Base-by-base conservation (phyloP, 2,888 invertebrate species). In the Steinernema scapterisci region DNA sequence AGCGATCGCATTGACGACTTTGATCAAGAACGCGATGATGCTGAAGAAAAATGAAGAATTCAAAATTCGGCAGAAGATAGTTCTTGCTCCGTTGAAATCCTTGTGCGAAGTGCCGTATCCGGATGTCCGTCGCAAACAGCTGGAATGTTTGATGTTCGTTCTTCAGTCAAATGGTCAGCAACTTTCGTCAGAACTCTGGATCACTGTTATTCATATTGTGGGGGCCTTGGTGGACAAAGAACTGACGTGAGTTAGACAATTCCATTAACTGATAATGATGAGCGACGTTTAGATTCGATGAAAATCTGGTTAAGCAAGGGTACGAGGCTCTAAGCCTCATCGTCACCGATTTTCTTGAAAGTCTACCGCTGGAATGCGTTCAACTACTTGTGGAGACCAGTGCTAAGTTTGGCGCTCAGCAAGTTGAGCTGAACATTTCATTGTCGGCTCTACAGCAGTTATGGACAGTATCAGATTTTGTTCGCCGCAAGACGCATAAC, bases 291-390 rank as follows among this genome's bases (percentile, higher is more conserved):
- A 97, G 89, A 93, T 78, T 80, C 48, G 63, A 63, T 75, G 96
- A 96, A 89, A 93, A 93, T 86, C 90, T 97, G 82, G 93, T 97
- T 82, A 92, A 95, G 46, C 93, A 94, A 75, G 96, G 96, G 72
- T 97, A 97, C 90, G 95, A 96, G 89, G 95, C 96, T 89, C 91
- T 96, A 71, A 96, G 97, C 94, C 96, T 73, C 94, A 95, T 63
- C 54, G 94, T 95, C 43, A 95, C 96, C 0, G 97, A 97, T 89
- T 93, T 95, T 89, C 90, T 97, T 81, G 93, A 94, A 38, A 92
- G 94, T 71, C 94, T 97, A 90, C 95, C 96, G 0, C 94, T 94
- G 90, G 91, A 93, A 78, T 96, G 95, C 88, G 91, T 97, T 83
- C 79, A 82, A 13, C 79, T 82, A 46, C 79, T 88, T 6, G 83